These are phyloP conservation scores for Arctocebus calabarensis DNA, from an alignment of 2,797 vertebrate species.

Conservation along the genomic window DNA sequence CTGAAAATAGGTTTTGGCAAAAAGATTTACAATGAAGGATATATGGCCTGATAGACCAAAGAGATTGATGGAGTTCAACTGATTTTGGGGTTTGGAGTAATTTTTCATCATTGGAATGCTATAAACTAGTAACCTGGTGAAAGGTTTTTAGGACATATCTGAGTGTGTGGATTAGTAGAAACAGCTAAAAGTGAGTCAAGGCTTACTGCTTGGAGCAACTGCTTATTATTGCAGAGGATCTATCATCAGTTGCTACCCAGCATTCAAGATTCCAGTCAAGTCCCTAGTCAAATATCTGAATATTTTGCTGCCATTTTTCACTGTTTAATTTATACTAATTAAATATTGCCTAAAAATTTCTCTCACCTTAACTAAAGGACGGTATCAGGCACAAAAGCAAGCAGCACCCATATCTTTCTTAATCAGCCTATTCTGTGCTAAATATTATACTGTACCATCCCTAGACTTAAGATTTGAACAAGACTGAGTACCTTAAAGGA, in stretches of 20 bases:
- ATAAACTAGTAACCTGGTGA: not conserved
- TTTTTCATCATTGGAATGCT: slow-evolving; percentile 36
- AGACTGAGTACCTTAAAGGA: not conserved
- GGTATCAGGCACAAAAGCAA: slow-evolving; percentile 7
- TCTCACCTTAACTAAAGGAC: slow-evolving; percentile 48
- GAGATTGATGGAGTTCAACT: not conserved
- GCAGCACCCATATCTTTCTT: not conserved
- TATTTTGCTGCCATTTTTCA: not conserved
- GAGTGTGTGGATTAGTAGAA: not conserved
- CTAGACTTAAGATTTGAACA: slow-evolving; percentile 48
- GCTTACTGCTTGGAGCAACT: not conserved
- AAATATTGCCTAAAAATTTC: not conserved
- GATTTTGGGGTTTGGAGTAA: not conserved
- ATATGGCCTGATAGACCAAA: slow-evolving; percentile 9
- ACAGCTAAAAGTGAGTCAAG: not conserved
- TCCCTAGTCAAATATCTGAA: slow-evolving; percentile 26
- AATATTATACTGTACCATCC: not conserved
- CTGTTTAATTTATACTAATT: slow-evolving; percentile 24
- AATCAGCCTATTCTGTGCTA: not conserved
- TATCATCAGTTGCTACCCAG: not conserved
- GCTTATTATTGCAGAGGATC: not conserved
- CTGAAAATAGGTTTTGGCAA: slow-evolving; percentile 35
- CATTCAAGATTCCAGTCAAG: slow-evolving; percentile 19
- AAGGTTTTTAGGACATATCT: slow-evolving; percentile 19
- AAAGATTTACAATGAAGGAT: slow-evolving; percentile 18